phyloP scores from a whole-genome alignment of 1,140 invertebrate species.

The Thaumatotibia leucotreta region DNA sequence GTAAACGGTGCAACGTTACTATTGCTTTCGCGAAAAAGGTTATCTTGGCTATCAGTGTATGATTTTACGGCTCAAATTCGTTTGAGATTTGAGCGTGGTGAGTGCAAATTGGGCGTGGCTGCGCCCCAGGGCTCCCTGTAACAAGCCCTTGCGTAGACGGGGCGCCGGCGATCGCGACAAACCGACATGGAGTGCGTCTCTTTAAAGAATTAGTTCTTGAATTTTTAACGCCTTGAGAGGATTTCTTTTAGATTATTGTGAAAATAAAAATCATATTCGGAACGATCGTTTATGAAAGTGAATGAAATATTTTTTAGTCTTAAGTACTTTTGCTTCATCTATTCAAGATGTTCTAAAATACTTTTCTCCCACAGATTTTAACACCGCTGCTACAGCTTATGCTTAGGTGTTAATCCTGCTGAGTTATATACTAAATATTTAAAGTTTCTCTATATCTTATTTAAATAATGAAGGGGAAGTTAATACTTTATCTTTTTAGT shows the following conservation, averaged over 20 bases:
- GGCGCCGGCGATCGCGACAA: conserved; percentile 46
- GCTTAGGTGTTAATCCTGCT: too few relatives aligned
- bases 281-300: neutral
- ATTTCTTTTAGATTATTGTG: neutral
- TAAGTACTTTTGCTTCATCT: neutral
- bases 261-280: neutral
- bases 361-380: neutral
- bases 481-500: neutral
- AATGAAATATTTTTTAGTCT: neutral
- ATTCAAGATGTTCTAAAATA: neutral
- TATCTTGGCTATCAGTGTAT: conserved; percentile 19
- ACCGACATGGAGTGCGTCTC: conserved; percentile 37
- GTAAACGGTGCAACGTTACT: conserved; percentile 38
- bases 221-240: conserved; percentile 27
- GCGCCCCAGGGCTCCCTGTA: conserved; percentile 54
- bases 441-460: too few relatives aligned
- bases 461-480: too few relatives aligned
- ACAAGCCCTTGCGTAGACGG: conserved; percentile 56
- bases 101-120: conserved; percentile 27
- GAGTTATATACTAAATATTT: too few relatives aligned
- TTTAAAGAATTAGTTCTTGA: conserved; percentile 53
- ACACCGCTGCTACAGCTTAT: neutral
- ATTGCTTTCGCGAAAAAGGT: conserved; percentile 1
- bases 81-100: conserved; percentile 22
- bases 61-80: conserved; percentile 44